These are phyloP conservation scores for Catocala fraxini DNA, from an alignment of 2,888 invertebrate species.

Conservation along the genomic window DNA sequence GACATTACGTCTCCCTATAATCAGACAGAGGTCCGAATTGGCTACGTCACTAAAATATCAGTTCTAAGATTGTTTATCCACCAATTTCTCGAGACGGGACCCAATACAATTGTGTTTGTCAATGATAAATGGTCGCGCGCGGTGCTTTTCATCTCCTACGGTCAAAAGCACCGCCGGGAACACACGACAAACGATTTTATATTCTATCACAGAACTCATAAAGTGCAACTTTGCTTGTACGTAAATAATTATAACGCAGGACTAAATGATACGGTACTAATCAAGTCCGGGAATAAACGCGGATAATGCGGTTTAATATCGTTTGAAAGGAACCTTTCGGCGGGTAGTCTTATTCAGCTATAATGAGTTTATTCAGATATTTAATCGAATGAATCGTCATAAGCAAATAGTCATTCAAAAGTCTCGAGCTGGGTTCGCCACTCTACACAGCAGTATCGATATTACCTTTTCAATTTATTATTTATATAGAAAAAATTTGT, in stretches of 20 bases:
- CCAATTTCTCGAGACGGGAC: conserved; percentile 81
- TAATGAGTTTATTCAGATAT: conserved; percentile 87
- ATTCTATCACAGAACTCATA: conserved; percentile 45
- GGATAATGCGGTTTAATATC: conserved; percentile 86
- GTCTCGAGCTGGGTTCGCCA: conserved; percentile 39
- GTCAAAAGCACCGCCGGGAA: conserved; percentile 80
- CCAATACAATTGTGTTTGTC: conserved; percentile 87
- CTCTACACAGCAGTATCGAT: conserved; percentile 44
- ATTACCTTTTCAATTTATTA: conserved; percentile 45
- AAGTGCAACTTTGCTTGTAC: conserved; percentile 53
- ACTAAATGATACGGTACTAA: conserved; percentile 88
- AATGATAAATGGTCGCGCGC: conserved; percentile 86
- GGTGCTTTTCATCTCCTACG: conserved; percentile 83
- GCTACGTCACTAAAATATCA: conserved; percentile 68
- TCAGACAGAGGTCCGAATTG: conserved; percentile 48
- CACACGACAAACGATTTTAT: conserved; percentile 49
- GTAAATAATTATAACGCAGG: conserved; percentile 83
- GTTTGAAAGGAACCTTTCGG: conserved; percentile 85
- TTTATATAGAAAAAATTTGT: background rate
- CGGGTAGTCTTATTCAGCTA: conserved; percentile 81
- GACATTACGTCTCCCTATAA: conserved; percentile 41
- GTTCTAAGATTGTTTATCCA: conserved; percentile 82
- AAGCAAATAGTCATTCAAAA: conserved; percentile 79
- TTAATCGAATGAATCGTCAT: conserved; percentile 85
- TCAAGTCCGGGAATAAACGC: conserved; percentile 85